Evolutionary conservation across 2,888 invertebrate genomes (phyloP).

Genomic region (Drosophila nigricruria): DNA sequence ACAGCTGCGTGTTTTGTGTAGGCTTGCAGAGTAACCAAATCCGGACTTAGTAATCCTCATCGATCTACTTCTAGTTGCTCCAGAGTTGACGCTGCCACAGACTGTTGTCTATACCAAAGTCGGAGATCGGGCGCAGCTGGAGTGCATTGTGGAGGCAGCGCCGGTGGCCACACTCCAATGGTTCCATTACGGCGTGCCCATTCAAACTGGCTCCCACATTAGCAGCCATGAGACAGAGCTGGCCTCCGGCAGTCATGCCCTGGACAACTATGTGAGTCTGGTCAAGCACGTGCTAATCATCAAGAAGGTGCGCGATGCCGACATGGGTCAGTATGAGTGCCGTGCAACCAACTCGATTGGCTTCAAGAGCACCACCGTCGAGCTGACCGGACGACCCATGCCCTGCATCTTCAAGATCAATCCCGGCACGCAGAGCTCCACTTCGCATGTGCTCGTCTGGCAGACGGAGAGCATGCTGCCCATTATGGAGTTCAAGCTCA

Average conservation of each 20-base stretch:
- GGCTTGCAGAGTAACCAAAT: slow-evolving; percentile 73
- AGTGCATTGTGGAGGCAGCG: slow-evolving; percentile 89
- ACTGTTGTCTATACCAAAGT: slow-evolving; percentile 91
- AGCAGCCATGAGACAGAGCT: slow-evolving; percentile 85
- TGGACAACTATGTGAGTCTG: slow-evolving; percentile 86
- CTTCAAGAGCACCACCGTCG: slow-evolving; percentile 89
- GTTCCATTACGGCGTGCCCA: slow-evolving; percentile 88
- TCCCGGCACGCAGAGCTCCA: slow-evolving; percentile 83
- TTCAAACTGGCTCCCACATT: slow-evolving; percentile 84
- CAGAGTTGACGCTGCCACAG: slow-evolving; percentile 89
- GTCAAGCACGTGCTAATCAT: slow-evolving; percentile 89
- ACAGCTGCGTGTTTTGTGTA: slow-evolving; percentile 90
- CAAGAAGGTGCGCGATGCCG: slow-evolving; percentile 88
- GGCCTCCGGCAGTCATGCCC: slow-evolving; percentile 80
- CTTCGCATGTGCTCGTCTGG: slow-evolving; percentile 91
- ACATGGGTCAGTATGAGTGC: slow-evolving; percentile 93
- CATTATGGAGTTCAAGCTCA: slow-evolving; percentile 89
- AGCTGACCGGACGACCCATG: slow-evolving; percentile 88
- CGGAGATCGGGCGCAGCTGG: slow-evolving; percentile 89
- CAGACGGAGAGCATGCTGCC: slow-evolving; percentile 93
- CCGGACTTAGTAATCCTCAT: neutral
- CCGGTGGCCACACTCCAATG: slow-evolving; percentile 90
- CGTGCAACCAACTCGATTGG: slow-evolving; percentile 91
- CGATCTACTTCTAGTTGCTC: slow-evolving; percentile 87
- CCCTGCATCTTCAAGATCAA: slow-evolving; percentile 84